A percentile compares a stretch with the other conserved stretches of the same genome.
Conservation (phyloP, 1,140 invertebrate genomes). For the Carposina sasakii region DNA sequence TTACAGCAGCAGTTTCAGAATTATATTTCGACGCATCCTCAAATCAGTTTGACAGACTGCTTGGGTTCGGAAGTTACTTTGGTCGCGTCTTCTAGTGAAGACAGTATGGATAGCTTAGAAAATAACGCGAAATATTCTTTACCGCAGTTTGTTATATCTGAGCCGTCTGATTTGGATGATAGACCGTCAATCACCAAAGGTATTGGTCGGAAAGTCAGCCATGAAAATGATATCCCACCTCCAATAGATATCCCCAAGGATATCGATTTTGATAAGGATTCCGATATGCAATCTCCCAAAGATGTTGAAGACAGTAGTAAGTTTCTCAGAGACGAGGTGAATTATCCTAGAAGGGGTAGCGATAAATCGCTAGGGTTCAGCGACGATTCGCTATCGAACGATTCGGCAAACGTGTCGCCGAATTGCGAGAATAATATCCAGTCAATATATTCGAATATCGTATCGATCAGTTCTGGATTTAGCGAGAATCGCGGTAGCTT, state of each 20-base stretch:
- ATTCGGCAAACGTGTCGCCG: slow-evolving; percentile 65
- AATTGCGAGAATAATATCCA: slow-evolving; percentile 70
- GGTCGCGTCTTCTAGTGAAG: slow-evolving; percentile 79
- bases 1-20: slow-evolving; percentile 22
- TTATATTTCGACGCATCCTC: slow-evolving; percentile 74
- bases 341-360: slow-evolving; percentile 61
- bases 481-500: slow-evolving; percentile 68
- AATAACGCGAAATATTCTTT: slow-evolving; percentile 62
- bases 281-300: slow-evolving; percentile 53
- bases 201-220: slow-evolving; percentile 79
- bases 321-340: slow-evolving; percentile 46
- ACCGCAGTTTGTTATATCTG: slow-evolving; percentile 80
- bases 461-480: slow-evolving; percentile 66
- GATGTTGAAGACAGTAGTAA: slow-evolving; percentile 46
- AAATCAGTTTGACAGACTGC: slow-evolving; percentile 93
- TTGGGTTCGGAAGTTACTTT: slow-evolving; percentile 87
- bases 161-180: slow-evolving; percentile 83
- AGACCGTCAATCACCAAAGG: slow-evolving; percentile 86
- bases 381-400: slow-evolving; percentile 79
- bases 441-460: slow-evolving; percentile 68
- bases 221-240: slow-evolving; percentile 68
- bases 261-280: slow-evolving; percentile 29
- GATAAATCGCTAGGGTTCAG: slow-evolving; percentile 80
- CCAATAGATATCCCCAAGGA: slow-evolving; percentile 27
- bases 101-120: slow-evolving; percentile 76